phyloP scores from a whole-genome alignment of 92 coral and sea anemone species.

The Zoanthus gigantus region DNA sequence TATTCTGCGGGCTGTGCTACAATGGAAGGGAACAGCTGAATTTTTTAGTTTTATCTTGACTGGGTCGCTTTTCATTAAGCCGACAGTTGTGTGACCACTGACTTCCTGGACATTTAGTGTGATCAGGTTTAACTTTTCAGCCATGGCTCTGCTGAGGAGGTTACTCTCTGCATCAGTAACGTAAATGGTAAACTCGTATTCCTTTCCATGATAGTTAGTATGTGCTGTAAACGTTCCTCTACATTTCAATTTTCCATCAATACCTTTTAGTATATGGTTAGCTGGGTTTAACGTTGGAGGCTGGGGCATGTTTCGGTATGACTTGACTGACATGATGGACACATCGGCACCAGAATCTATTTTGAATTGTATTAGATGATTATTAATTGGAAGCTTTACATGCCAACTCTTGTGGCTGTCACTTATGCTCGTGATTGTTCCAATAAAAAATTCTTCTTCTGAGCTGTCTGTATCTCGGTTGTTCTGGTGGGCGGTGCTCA shows the following conservation, averaged over 20 bases:
- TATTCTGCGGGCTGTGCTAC: no score
- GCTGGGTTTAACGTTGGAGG: conserved; percentile 1
- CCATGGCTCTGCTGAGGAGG: no score
- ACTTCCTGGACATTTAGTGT: conserved; percentile 1
- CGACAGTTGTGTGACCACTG: background rate
- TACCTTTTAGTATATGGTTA: background rate
- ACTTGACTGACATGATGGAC: background rate
- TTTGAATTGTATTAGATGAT: background rate
- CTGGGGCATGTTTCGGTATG: background rate
- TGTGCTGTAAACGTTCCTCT: conserved; percentile 45
- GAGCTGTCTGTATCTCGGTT: background rate
- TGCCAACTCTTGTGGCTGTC: background rate
- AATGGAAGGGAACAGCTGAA: no score
- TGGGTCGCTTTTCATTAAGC: background rate
- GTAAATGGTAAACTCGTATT: conserved; percentile 16
- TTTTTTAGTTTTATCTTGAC: no score
- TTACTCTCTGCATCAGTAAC: background rate
- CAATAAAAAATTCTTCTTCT: background rate
- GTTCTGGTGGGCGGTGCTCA: conserved; percentile 7
- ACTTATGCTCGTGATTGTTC: background rate
- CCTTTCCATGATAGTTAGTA: conserved; percentile 33
- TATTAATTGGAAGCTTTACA: background rate
- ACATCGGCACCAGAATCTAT: no score
- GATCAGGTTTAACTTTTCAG: background rate
- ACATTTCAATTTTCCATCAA: conserved; percentile 1